Evolutionary conservation across 2,113 vertebrate genomes (phyloP).

Genomic region (Dromas ardeola): DNA sequence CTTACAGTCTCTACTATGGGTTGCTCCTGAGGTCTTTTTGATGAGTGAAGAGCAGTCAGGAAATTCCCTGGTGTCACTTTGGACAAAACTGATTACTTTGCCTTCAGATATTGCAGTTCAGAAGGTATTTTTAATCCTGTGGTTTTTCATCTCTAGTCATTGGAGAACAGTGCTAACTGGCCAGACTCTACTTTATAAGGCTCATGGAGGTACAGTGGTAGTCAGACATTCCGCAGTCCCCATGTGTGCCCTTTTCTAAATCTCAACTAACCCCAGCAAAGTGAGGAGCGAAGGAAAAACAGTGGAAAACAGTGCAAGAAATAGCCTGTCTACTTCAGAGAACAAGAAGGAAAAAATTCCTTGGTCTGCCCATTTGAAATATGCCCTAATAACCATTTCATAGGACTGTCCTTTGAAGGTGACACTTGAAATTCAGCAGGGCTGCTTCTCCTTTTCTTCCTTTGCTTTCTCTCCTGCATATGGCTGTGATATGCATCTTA

Average conservation of each 20-base stretch:
- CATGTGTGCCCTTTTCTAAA: not conserved
- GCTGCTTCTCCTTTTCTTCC: not conserved
- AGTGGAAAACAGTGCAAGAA: not conserved
- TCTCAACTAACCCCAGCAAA: not conserved
- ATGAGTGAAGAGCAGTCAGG: not conserved
- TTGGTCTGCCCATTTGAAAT: not conserved
- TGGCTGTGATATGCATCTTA: not conserved
- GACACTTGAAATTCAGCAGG: not conserved
- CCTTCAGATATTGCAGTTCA: not conserved
- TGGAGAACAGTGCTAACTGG: not conserved
- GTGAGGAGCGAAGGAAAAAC: too few species aligned
- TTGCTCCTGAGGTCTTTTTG: not conserved
- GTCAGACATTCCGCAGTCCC: not conserved
- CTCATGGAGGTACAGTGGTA: not conserved
- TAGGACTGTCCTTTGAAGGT: not conserved
- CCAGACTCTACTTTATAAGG: not conserved
- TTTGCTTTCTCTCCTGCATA: not conserved
- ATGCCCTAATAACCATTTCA: not conserved
- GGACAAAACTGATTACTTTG: not conserved
- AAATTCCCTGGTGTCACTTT: not conserved
- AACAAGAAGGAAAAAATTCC: not conserved
- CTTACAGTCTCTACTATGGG: not conserved
- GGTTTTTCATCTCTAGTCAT: not conserved
- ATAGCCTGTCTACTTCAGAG: not conserved
- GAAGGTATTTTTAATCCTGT: not conserved